Evolutionary conservation across 30 jellyfish, hydroid and myxozoan species (phyloP).

Genomic region (Turritopsis rubra): DNA sequence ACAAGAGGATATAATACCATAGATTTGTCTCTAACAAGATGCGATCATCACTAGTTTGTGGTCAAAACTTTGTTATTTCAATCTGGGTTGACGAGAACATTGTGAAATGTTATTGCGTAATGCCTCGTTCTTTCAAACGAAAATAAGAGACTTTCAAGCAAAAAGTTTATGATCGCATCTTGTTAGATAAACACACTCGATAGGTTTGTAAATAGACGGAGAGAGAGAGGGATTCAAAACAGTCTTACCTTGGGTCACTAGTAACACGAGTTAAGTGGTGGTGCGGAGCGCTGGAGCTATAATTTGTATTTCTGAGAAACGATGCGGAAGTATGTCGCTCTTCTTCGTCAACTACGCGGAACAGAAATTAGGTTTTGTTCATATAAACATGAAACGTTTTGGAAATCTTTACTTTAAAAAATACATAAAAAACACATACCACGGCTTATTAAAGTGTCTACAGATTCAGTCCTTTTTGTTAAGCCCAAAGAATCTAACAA

Average conservation of each 20-base stretch:
- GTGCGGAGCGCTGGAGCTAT: background rate
- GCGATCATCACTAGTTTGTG: too few relatives aligned
- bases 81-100: too few relatives aligned
- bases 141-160: too few relatives aligned
- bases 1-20: too few relatives aligned
- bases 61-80: too few relatives aligned
- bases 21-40: too few relatives aligned
- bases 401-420: background rate
- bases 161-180: too few relatives aligned
- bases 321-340: background rate
- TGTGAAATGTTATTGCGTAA: too few relatives aligned
- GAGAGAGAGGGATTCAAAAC: background rate
- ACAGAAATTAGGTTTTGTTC: background rate
- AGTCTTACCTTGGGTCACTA: background rate
- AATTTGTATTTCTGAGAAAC: background rate
- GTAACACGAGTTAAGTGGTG: background rate
- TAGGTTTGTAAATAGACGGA: background rate
- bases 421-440: slow-evolving; percentile 3
- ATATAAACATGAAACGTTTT: background rate
- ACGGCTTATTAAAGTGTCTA: slow-evolving; percentile 19
- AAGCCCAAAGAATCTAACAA: background rate
- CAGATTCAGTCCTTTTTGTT: slow-evolving; percentile 8
- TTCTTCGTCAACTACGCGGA: background rate
- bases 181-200: too few relatives aligned
- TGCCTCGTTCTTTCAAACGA: too few relatives aligned